Evolutionary conservation across 1,140 invertebrate species (phyloP).

Genomic region (Drosophila paulistorum): DNA sequence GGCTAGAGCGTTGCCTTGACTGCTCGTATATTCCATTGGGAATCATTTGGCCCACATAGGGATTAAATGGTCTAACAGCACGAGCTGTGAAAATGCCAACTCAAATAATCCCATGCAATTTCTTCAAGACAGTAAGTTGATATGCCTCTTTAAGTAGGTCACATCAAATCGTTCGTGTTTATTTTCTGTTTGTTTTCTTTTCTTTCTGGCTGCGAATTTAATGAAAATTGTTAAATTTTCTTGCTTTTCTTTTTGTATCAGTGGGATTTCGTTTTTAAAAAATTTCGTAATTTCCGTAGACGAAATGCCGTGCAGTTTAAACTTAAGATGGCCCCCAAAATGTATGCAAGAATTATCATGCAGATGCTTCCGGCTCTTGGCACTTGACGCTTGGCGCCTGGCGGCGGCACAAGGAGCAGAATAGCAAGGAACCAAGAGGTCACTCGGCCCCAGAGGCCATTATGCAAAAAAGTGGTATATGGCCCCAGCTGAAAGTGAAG

Average conservation of each 20-base stretch:
- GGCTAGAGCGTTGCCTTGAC: background rate
- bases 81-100: slow-evolving; percentile 9
- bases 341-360: slow-evolving; percentile 54
- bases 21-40: background rate
- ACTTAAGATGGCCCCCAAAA: slow-evolving; percentile 36
- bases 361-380: slow-evolving; percentile 47
- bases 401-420: slow-evolving; percentile 36
- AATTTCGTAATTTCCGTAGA: slow-evolving; percentile 1
- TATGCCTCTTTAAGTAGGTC: slow-evolving; percentile 9
- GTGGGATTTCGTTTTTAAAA: background rate
- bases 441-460: slow-evolving; percentile 18
- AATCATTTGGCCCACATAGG: slow-evolving; percentile 8
- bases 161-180: slow-evolving; percentile 1
- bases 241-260: background rate
- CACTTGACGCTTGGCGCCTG: slow-evolving; percentile 47
- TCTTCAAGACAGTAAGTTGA: slow-evolving; percentile 2
- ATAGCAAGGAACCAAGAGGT: slow-evolving; percentile 28
- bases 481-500: slow-evolving; percentile 48
- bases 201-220: background rate
- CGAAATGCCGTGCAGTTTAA: slow-evolving; percentile 44
- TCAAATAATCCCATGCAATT: slow-evolving; percentile 9
- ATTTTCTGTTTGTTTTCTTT: too few relatives aligned
- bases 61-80: slow-evolving; percentile 11
- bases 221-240: background rate
- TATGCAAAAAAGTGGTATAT: slow-evolving; percentile 22